phyloP scores from a whole-genome alignment of 2,888 invertebrate species.

The Netelia melanura region DNA sequence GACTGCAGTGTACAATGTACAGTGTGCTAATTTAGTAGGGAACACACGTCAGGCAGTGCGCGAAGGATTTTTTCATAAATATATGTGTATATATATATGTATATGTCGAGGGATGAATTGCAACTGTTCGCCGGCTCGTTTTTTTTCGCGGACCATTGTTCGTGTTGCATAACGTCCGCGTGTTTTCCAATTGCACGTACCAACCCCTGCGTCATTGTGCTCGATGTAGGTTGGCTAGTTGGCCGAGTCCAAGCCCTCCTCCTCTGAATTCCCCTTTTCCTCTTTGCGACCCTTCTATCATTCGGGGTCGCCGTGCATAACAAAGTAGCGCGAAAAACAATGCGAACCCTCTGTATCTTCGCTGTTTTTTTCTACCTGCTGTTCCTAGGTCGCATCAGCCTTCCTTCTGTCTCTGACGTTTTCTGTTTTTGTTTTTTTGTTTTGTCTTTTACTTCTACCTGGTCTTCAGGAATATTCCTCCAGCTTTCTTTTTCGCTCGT shows the following conservation, averaged over 20 bases:
- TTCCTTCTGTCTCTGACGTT: constrained; percentile 42
- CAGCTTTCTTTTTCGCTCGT: neutral
- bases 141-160: constrained; percentile 68
- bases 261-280: constrained; percentile 15
- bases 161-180: constrained; percentile 66
- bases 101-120: constrained; percentile 18
- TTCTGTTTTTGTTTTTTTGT: neutral
- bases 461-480: neutral
- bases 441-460: neutral
- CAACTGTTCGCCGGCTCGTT: constrained; percentile 47
- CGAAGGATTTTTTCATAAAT: neutral
- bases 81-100: constrained; percentile 12
- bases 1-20: constrained; percentile 55
- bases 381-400: constrained; percentile 44
- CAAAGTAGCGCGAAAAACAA: constrained; percentile 80
- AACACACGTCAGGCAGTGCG: constrained; percentile 16
- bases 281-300: constrained; percentile 63
- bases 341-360: constrained; percentile 63
- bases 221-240: constrained; percentile 80
- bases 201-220: constrained; percentile 76
- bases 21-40: constrained; percentile 42
- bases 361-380: constrained; percentile 15
- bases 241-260: constrained; percentile 59
- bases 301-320: constrained; percentile 74
- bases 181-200: constrained; percentile 76